A percentile compares a stretch with the other conserved stretches of the same genome.
These are phyloP conservation scores for Cataglyphis altisquamis DNA, from an alignment of 2,888 invertebrate genomes.

Conservation along the genomic window DNA sequence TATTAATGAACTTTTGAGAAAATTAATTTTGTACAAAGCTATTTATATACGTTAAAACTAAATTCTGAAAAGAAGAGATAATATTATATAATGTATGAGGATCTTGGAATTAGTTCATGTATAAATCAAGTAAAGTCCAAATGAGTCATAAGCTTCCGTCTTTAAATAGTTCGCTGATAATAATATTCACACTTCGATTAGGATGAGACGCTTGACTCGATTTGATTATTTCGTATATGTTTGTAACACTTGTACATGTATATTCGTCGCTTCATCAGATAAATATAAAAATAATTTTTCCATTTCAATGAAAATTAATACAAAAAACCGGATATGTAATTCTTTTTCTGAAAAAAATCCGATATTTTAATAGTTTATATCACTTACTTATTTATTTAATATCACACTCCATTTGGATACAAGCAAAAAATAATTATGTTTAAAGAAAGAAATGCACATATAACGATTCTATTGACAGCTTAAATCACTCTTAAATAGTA, in stretches of 20 bases:
- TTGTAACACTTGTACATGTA: background rate
- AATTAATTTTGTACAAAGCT: background rate
- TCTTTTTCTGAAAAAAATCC: background rate
- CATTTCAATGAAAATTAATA: background rate
- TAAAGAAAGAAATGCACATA: background rate
- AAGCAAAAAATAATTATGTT: background rate
- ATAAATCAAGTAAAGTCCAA: background rate
- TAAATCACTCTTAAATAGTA: slow-evolving; percentile 22
- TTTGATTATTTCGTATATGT: background rate
- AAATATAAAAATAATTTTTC: background rate
- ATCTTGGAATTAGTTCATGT: background rate
- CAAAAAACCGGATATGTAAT: background rate
- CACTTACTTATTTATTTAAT: background rate
- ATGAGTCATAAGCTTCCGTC: slow-evolving; percentile 4
- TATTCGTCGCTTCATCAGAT: background rate
- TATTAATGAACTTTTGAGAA: background rate
- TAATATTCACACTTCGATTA: background rate
- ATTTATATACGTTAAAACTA: background rate
- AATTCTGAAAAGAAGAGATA: background rate
- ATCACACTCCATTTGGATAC: background rate
- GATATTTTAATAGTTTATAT: slow-evolving; percentile 5
- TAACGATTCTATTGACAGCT: slow-evolving; percentile 18
- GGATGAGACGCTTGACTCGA: background rate
- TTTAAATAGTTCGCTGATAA: slow-evolving; percentile 7
- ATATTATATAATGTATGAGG: background rate